Conservation (phyloP, 2,113 vertebrate genomes). For the Galbula dea region DNA sequence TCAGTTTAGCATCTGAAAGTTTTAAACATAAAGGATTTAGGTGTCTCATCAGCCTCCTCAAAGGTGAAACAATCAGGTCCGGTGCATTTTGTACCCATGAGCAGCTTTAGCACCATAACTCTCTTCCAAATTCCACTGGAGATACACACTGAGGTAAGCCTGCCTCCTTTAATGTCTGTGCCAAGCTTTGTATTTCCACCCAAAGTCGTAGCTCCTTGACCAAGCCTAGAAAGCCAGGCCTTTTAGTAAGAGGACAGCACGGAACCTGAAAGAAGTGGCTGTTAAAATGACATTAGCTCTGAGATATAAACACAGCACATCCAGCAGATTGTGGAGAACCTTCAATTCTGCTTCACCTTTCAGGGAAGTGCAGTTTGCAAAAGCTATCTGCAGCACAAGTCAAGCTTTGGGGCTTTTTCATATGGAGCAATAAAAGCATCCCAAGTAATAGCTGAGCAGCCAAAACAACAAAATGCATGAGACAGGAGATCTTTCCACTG, state of each 20-base stretch:
- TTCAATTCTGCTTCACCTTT: not conserved
- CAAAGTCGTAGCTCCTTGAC: not conserved
- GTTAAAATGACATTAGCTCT: not conserved
- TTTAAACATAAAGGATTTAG: not conserved
- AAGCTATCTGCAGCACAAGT: not conserved
- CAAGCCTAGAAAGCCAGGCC: not conserved
- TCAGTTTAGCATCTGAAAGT: not conserved
- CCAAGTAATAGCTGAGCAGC: not conserved
- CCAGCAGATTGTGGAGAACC: not conserved
- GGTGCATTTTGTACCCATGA: accelerated
- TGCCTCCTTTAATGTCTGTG: not conserved
- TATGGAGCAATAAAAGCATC: not conserved
- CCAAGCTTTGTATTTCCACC: not conserved
- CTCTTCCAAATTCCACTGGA: not conserved
- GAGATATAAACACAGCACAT: not conserved
- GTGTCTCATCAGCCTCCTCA: not conserved
- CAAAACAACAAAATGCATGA: not conserved
- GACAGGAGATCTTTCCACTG: not conserved
- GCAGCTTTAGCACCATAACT: not conserved
- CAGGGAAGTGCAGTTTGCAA: not conserved
- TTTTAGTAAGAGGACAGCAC: not conserved
- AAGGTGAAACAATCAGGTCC: not conserved
- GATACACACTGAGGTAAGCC: not conserved
- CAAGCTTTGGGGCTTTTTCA: not conserved
- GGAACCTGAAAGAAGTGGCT: not conserved